Base-by-base conservation (phyloP, 2,888 invertebrate species). In the Thymelicus acteon region DNA sequence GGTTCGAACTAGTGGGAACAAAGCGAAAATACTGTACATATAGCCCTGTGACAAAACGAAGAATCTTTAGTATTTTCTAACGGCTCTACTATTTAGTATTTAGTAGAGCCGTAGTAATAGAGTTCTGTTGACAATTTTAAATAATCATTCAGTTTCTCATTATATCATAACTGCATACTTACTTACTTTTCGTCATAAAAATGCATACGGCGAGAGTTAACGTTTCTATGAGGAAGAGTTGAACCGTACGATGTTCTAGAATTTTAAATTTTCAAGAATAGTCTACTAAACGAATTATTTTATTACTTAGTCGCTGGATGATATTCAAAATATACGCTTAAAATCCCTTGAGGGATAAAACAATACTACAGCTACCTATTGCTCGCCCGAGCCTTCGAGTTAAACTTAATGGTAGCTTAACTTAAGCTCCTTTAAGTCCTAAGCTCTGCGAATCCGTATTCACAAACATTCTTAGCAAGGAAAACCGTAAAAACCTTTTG, bases 281-380 rank as follows among this genome's bases (percentile, higher is more conserved):
- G n/a, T 15, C 19, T 19, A 54, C 24, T 54, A 24, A 24, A 24
- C 12, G 19, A 5, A 54, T 54, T 24, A 54, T 54, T 54, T 24
- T 15, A 15, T 49, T 49, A 49, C 6, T 6, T 54, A 54, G 54
- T 24, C 24, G 24, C 54, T 15, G n/a, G 24, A 54, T 54, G 54
- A 24, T 54, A 54, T 54, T 54, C 24, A 24, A 24, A 24, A 54
- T 54, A 24, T 24, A 15, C 61, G 62, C 68, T 68, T 54, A 57
- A 68, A 24, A 5, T 54, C 54, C 54, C 54, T 54, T 24, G 10
- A 12, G 54, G 54, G 8, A 54, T 54, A 54, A 19, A 54, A 24
- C 8, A 19, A 54, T 19, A 54, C 54, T 6, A 24, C 1, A 52
- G 19, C 12, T 19, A 19, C 31, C 31, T 24, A 52, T 54, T 24